Percentiles rank a stretch among this genome's conserved stretches.
phyloP scores from a whole-genome alignment of 2,797 vertebrate species.

The Peromyscus melanophrys region DNA sequence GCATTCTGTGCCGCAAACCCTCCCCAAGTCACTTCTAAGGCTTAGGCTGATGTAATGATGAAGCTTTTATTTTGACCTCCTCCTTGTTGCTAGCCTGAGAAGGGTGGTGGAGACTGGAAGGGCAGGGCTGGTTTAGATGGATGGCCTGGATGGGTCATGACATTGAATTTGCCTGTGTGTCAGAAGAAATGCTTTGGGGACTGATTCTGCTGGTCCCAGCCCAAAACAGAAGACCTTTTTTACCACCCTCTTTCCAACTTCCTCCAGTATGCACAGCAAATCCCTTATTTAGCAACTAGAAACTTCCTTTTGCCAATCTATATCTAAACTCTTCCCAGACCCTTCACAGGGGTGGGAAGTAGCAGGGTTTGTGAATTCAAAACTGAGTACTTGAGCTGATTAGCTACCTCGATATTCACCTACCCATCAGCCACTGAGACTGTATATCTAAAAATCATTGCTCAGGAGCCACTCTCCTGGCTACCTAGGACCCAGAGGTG shows the following conservation, averaged over 20 bases:
- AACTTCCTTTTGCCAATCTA: not conserved
- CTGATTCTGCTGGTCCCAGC: not conserved
- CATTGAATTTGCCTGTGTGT: not conserved
- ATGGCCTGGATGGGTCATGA: not conserved
- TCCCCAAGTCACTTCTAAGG: constrained; percentile 22
- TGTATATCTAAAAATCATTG: not conserved
- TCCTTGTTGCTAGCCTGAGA: not conserved
- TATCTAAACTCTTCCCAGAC: not conserved
- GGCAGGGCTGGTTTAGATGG: not conserved
- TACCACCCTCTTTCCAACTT: not conserved
- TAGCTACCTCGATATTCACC: not conserved
- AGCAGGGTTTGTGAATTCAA: not conserved
- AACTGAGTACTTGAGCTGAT: not conserved
- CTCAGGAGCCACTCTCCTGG: not conserved
- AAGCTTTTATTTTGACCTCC: constrained; percentile 7
- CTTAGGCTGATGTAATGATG: constrained; percentile 25
- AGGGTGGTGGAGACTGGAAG: not conserved
- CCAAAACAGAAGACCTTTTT: not conserved
- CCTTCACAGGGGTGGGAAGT: not conserved
- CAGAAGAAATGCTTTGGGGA: not conserved
- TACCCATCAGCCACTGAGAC: not conserved
- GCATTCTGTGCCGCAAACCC: constrained; percentile 16
- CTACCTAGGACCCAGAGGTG: not conserved
- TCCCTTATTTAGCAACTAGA: not conserved
- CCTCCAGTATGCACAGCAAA: not conserved